phyloP scores from a whole-genome alignment of 2,113 vertebrate species.

The Verasper variegatus region DNA sequence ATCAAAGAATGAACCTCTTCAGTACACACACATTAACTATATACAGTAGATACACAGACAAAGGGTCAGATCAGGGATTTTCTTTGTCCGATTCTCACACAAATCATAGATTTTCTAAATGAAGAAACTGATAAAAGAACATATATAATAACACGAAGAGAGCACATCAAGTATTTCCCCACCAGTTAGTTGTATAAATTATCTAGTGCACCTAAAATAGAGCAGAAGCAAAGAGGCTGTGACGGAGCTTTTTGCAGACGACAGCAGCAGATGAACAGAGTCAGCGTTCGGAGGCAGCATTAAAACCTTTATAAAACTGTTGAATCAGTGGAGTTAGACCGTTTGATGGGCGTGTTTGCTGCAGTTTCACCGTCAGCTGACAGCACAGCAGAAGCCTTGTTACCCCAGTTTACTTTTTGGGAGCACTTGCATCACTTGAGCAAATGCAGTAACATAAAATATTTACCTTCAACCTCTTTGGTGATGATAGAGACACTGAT shows the following conservation, averaged over 20 bases:
- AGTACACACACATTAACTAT: not conserved
- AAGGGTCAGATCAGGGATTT: too few species aligned
- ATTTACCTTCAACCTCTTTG: not conserved
- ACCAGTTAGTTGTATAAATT: not conserved
- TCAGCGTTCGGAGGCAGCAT: not conserved
- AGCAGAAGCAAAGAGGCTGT: conserved; percentile 9
- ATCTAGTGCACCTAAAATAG: not conserved
- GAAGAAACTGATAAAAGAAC: not conserved
- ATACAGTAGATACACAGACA: too few species aligned
- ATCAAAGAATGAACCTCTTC: not conserved
- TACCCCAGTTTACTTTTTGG: not conserved
- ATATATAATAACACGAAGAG: not conserved
- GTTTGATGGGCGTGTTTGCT: conserved; percentile 31
- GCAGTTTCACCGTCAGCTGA: conserved; percentile 25
- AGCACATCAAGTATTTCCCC: not conserved
- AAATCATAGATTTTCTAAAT: not conserved
- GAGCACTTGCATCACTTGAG: not conserved
- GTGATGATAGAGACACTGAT: not conserved
- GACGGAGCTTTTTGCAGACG: conserved; percentile 14
- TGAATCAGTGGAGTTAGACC: conserved; percentile 27
- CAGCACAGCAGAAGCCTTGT: not conserved
- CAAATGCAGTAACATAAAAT: not conserved
- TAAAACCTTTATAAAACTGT: conserved; percentile 3
- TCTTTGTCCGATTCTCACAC: too few species aligned
- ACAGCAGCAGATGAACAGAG: not conserved